phyloP scores from a whole-genome alignment of 2,888 invertebrate genomes.

The Endomychus coccineus region DNA sequence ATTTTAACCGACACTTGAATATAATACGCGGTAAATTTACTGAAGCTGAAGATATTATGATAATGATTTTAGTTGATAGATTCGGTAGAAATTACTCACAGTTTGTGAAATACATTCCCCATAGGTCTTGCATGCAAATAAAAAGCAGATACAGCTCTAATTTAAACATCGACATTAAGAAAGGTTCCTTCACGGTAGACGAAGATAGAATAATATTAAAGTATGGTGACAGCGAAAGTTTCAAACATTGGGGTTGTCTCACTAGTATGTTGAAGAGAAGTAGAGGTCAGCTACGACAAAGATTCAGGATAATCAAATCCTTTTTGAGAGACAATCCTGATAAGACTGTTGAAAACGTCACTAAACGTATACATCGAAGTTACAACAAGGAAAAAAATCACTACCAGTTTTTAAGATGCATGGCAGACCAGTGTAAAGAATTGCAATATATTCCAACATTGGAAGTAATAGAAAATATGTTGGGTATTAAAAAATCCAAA shows the following conservation, averaged over 20 bases:
- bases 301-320: constrained; percentile 49
- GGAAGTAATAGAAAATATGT: constrained; percentile 15
- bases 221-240: constrained; percentile 46
- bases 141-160: constrained; percentile 53
- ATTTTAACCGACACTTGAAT: constrained; percentile 1
- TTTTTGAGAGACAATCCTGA: constrained; percentile 49
- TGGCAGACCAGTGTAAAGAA: constrained; percentile 20
- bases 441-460: constrained; percentile 17
- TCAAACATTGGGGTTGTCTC: constrained; percentile 48
- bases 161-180: constrained; percentile 35
- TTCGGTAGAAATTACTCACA: constrained; percentile 55
- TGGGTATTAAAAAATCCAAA: neutral
- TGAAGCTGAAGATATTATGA: constrained; percentile 57
- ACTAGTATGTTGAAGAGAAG: constrained; percentile 49
- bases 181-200: constrained; percentile 52
- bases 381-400: constrained; percentile 13
- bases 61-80: constrained; percentile 54
- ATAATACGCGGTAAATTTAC: constrained; percentile 47
- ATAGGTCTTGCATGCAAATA: constrained; percentile 55
- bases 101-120: constrained; percentile 51
- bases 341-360: constrained; percentile 38
- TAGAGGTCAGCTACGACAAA: constrained; percentile 54
- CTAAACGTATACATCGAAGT: constrained; percentile 35
- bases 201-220: constrained; percentile 56
- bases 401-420: constrained; percentile 21